A percentile compares a stretch with the other conserved stretches of the same genome.
Evolutionary conservation across 2,113 vertebrate species (phyloP).

Genomic region (Diphyllodes magnificus): DNA sequence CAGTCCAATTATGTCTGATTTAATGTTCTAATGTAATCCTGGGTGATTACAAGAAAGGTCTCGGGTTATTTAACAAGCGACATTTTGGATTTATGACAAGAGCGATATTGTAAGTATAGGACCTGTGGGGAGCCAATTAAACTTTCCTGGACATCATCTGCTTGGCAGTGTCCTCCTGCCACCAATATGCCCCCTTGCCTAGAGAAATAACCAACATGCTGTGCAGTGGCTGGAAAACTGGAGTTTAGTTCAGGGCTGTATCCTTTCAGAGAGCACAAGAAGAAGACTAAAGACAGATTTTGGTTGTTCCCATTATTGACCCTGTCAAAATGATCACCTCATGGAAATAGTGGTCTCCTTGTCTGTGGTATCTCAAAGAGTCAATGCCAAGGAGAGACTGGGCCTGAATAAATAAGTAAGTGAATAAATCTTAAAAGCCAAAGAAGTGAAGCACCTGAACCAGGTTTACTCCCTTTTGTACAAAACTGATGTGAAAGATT

Average conservation of each 20-base stretch:
- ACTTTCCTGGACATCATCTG: slow-evolving; percentile 6
- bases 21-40: slow-evolving; percentile 55
- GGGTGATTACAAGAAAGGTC: slow-evolving; percentile 54
- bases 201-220: not conserved
- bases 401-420: not conserved
- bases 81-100: slow-evolving; percentile 42
- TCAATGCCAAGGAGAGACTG: not conserved
- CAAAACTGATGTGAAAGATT: not conserved
- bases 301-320: not conserved
- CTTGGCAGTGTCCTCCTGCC: not conserved
- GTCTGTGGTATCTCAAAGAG: not conserved
- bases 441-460: not conserved
- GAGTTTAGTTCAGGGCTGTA: not conserved
- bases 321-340: not conserved
- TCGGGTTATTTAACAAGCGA: slow-evolving; percentile 30
- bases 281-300: not conserved
- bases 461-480: not conserved
- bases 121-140: slow-evolving; percentile 50
- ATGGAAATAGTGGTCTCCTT: not conserved
- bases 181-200: not conserved
- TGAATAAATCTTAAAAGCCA: not conserved
- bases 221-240: not conserved
- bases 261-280: not conserved
- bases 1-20: slow-evolving; percentile 56
- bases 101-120: not conserved